Evolutionary conservation across 2,113 vertebrate species (phyloP).

Genomic region (Etia nguti): DNA sequence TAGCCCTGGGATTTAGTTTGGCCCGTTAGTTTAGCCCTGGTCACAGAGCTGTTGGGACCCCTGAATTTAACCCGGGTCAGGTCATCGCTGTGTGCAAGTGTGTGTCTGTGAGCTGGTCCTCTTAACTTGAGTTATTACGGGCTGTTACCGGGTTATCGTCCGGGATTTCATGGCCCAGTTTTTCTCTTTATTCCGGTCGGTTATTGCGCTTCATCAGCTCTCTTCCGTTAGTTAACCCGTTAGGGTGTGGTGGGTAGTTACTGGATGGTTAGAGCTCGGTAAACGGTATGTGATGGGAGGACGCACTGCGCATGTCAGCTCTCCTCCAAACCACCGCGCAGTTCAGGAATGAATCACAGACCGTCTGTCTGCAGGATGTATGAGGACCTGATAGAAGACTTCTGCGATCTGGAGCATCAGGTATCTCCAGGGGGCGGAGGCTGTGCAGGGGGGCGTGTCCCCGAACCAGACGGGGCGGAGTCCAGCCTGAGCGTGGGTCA

Average conservation of each 20-base stretch:
- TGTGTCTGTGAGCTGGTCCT: background rate
- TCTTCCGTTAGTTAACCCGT: background rate
- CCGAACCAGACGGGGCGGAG: slow-evolving; percentile 67
- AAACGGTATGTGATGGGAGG: background rate
- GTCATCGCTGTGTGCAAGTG: background rate
- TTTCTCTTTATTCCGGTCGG: background rate
- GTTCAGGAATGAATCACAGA: slow-evolving; percentile 25
- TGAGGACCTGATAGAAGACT: slow-evolving; percentile 49
- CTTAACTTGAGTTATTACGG: background rate
- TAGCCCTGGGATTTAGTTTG: background rate
- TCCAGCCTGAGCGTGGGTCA: slow-evolving; percentile 82
- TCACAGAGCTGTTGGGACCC: background rate
- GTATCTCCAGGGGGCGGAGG: slow-evolving; percentile 53
- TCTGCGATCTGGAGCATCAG: slow-evolving; percentile 46
- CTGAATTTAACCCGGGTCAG: background rate
- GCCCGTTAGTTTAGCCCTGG: background rate
- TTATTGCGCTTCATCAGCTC: background rate
- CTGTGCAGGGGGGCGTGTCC: slow-evolving; percentile 38
- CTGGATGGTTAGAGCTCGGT: background rate
- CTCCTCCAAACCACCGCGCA: background rate
- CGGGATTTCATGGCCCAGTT: background rate
- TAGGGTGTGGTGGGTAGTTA: background rate
- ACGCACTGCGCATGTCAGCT: slow-evolving; percentile 10
- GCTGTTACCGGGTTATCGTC: background rate
- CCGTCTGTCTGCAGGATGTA: slow-evolving; percentile 52